A percentile compares a stretch with the other conserved stretches of the same genome.
These are phyloP conservation scores for Chaenogobius annularis DNA, from an alignment of 2,113 vertebrate genomes.

Conservation along the genomic window DNA sequence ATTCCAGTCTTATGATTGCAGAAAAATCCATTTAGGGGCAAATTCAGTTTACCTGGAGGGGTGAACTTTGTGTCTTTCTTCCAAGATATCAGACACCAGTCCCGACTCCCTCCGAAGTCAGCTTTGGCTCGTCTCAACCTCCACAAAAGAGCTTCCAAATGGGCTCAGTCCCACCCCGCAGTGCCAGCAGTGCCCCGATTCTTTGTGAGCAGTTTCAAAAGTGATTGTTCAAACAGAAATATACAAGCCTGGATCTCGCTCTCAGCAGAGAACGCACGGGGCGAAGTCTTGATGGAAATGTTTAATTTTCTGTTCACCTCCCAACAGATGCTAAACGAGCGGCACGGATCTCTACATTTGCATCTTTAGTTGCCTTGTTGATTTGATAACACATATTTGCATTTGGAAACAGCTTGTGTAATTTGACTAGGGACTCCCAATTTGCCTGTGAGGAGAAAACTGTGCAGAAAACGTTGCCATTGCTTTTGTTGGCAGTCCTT, in stretches of 20 bases:
- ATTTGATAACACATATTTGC: slow-evolving; percentile 72
- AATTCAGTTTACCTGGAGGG: slow-evolving; percentile 33
- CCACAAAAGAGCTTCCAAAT: slow-evolving; percentile 25
- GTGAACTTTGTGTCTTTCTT: slow-evolving; percentile 33
- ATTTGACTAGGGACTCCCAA: slow-evolving; percentile 81
- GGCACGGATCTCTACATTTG: slow-evolving; percentile 63
- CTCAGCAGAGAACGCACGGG: slow-evolving; percentile 47
- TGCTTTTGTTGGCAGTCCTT: slow-evolving; percentile 33
- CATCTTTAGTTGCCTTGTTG: slow-evolving; percentile 73
- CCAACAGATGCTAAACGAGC: slow-evolving; percentile 69
- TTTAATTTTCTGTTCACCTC: slow-evolving; percentile 63
- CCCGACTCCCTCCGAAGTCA: slow-evolving; percentile 13
- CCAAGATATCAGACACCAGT: slow-evolving; percentile 30
- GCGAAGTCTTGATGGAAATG: slow-evolving; percentile 66
- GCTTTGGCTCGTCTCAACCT: slow-evolving; percentile 22
- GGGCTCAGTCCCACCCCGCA: slow-evolving; percentile 19
- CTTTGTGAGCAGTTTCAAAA: slow-evolving; percentile 46
- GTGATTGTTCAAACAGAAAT: slow-evolving; percentile 52
- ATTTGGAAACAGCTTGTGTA: slow-evolving; percentile 69
- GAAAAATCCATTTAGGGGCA: slow-evolving; percentile 19
- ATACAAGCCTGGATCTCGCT: slow-evolving; percentile 46
- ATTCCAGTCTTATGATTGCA: slow-evolving; percentile 17
- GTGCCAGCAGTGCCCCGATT: slow-evolving; percentile 25
- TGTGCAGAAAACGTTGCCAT: slow-evolving; percentile 66
- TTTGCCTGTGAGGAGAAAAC: slow-evolving; percentile 79